These are phyloP conservation scores for Torymus texanus DNA, from an alignment of 2,888 invertebrate genomes.

Conservation along the genomic window DNA sequence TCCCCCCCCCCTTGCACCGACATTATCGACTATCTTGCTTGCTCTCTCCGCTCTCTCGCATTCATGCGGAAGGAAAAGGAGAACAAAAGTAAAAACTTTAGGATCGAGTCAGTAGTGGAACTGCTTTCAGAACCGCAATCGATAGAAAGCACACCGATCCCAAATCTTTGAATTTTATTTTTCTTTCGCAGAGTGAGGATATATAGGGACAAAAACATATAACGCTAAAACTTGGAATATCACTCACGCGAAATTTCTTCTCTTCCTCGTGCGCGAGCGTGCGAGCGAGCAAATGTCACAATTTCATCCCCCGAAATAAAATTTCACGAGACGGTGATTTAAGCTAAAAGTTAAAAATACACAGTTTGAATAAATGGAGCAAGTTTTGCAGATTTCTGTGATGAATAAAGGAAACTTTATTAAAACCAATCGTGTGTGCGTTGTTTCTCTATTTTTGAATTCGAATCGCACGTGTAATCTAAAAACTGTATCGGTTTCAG, in stretches of 20 bases:
- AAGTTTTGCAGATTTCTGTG: too few relatives aligned
- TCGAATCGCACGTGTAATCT: too few relatives aligned
- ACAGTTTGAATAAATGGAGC: too few relatives aligned
- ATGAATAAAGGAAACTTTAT: too few relatives aligned
- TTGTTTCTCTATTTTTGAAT: too few relatives aligned
- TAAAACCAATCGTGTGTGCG: too few relatives aligned
- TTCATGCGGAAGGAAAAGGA: constrained; percentile 36
- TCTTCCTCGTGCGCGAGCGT: too few relatives aligned
- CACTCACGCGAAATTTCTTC: background rate
- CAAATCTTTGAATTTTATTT: constrained; percentile 24
- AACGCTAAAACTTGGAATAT: constrained; percentile 8
- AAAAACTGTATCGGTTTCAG: too few relatives aligned
- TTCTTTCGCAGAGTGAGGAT: background rate
- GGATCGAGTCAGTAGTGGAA: constrained; percentile 4
- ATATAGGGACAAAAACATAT: background rate
- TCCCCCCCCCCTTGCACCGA: constrained; percentile 52
- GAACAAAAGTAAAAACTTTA: constrained; percentile 42
- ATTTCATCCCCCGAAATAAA: background rate
- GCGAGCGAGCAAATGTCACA: background rate
- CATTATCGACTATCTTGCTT: constrained; percentile 38
- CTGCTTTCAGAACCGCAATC: constrained; percentile 31
- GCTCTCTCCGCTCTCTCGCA: background rate
- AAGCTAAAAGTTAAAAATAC: too few relatives aligned
- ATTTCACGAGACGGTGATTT: too few relatives aligned
- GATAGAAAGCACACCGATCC: constrained; percentile 8